Evolutionary conservation across 2,113 vertebrate species (phyloP).

Genomic region (Melanocharis versteri): DNA sequence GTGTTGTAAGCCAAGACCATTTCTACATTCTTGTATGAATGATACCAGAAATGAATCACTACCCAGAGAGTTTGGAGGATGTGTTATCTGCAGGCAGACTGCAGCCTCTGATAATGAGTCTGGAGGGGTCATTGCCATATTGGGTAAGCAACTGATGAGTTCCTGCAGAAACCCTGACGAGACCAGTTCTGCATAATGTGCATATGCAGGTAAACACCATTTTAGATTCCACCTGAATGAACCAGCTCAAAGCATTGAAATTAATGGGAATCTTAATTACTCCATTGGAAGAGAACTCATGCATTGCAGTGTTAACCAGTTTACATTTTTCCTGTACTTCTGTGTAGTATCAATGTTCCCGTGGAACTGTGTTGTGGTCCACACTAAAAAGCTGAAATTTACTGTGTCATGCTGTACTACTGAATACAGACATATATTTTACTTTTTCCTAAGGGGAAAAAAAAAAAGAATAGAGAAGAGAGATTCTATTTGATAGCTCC

Average conservation of each 20-base stretch:
- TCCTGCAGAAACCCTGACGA: not conserved
- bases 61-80: not conserved
- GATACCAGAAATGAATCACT: not conserved
- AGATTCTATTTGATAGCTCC: not conserved
- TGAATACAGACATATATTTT: not conserved
- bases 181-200: not conserved
- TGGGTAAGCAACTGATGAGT: not conserved
- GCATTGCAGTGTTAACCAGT: not conserved
- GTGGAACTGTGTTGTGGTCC: rapidly evolving
- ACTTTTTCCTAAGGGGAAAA: not conserved
- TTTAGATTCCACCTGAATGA: not conserved
- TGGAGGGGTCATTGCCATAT: not conserved
- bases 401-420: not conserved
- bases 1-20: not conserved
- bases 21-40: not conserved
- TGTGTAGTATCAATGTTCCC: not conserved
- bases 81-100: not conserved
- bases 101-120: not conserved
- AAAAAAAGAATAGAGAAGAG: not conserved
- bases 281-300: not conserved
- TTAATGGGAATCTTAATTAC: not conserved
- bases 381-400: not conserved
- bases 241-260: not conserved
- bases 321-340: not conserved
- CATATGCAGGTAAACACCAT: not conserved